phyloP scores from a whole-genome alignment of 2,797 vertebrate species.

The Prunella strophiata region DNA sequence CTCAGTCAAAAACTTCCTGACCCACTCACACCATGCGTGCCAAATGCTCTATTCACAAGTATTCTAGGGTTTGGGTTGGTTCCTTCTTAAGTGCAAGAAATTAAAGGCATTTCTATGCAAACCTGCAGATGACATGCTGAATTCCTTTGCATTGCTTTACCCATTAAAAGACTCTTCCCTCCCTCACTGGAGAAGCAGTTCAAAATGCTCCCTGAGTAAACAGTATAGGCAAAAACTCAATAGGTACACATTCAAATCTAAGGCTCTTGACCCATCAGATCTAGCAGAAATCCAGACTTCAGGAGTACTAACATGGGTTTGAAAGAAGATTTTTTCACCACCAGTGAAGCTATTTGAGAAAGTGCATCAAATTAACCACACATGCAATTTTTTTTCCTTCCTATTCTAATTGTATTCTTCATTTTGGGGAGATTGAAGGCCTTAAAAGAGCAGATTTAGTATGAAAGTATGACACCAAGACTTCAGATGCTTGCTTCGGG shows the following conservation, averaged over 20 bases:
- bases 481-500: background rate
- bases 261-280: background rate
- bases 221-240: background rate
- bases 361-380: background rate
- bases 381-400: background rate
- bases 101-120: background rate
- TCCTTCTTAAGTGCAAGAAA: background rate
- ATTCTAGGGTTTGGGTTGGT: background rate
- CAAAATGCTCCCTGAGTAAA: background rate
- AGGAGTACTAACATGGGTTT: background rate
- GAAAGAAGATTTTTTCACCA: background rate
- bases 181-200: rapidly evolving
- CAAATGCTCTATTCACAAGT: background rate
- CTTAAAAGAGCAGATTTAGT: background rate
- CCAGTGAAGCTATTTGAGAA: background rate
- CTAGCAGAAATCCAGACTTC: background rate
- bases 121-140: background rate
- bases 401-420: background rate
- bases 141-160: background rate
- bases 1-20: background rate
- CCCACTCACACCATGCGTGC: rapidly evolving
- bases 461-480: background rate
- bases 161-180: background rate
- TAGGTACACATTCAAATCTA: background rate
- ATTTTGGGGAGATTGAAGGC: background rate